phyloP scores from a whole-genome alignment of 2,113 vertebrate genomes.

The Tamias sibiricus region DNA sequence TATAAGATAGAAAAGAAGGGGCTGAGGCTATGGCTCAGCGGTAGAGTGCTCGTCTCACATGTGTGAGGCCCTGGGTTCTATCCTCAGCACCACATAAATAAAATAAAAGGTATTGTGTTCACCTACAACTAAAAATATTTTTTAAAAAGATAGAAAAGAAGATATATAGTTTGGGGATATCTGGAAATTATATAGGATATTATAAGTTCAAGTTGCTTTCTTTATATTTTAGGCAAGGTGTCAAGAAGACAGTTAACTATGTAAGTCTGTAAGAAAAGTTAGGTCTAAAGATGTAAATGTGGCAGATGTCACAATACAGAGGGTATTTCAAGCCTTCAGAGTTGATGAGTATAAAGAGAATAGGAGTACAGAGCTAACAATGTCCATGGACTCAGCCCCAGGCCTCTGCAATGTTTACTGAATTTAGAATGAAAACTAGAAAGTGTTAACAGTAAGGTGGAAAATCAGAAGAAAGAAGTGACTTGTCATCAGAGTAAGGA shows the following conservation, averaged over 20 bases:
- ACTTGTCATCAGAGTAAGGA: not conserved
- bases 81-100: no score
- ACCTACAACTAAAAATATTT: no score
- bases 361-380: not conserved
- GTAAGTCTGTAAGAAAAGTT: not conserved
- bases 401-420: not conserved
- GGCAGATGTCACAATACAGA: not conserved
- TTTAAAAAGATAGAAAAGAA: not conserved
- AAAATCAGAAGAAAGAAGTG: not conserved
- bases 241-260: not conserved
- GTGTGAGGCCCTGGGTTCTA: no score
- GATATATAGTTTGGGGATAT: not conserved
- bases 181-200: not conserved
- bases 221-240: not conserved
- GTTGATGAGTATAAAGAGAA: not conserved
- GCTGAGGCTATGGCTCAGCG: no score
- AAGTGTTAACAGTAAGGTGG: not conserved
- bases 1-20: not conserved
- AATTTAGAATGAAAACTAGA: not conserved
- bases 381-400: rapidly evolving
- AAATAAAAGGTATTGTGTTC: no score
- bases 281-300: not conserved
- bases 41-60: no score
- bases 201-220: not conserved
- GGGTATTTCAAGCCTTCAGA: not conserved